These are phyloP conservation scores for Grallaria varia DNA, from an alignment of 2,113 vertebrate genomes.

Conservation along the genomic window DNA sequence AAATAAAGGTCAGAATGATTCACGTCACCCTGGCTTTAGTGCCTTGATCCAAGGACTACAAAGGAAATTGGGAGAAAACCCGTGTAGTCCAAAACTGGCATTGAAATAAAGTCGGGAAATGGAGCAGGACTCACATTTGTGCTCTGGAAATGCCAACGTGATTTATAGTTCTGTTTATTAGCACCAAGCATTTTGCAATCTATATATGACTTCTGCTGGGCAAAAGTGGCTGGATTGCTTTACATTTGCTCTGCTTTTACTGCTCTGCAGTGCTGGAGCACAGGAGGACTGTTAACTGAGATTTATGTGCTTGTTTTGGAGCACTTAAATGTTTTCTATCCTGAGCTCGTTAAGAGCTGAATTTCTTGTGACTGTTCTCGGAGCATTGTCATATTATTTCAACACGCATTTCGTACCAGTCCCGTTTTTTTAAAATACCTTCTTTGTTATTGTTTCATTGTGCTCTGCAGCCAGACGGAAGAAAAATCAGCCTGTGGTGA, in stretches of 20 bases:
- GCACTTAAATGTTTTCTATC: neutral
- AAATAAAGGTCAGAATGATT: neutral
- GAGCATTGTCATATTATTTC: neutral
- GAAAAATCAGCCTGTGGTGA: neutral
- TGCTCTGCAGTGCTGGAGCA: neutral
- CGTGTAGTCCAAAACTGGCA: fast-evolving
- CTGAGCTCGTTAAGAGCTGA: neutral
- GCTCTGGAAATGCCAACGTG: fast-evolving
- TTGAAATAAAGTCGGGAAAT: neutral
- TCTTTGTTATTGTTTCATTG: neutral
- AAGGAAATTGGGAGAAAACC: neutral
- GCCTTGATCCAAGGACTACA: fast-evolving
- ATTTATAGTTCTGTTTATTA: neutral
- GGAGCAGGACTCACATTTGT: neutral
- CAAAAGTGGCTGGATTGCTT: neutral
- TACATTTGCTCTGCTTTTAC: neutral
- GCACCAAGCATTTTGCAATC: neutral
- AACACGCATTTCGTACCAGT: neutral
- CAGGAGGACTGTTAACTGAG: neutral
- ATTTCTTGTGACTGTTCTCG: neutral
- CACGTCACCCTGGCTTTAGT: fast-evolving
- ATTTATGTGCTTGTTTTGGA: neutral
- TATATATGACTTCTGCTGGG: neutral
- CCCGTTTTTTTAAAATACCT: neutral
- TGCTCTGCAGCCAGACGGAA: neutral